These are phyloP conservation scores for Ploceus nigricollis DNA, from an alignment of 2,113 vertebrate genomes.

Conservation along the genomic window DNA sequence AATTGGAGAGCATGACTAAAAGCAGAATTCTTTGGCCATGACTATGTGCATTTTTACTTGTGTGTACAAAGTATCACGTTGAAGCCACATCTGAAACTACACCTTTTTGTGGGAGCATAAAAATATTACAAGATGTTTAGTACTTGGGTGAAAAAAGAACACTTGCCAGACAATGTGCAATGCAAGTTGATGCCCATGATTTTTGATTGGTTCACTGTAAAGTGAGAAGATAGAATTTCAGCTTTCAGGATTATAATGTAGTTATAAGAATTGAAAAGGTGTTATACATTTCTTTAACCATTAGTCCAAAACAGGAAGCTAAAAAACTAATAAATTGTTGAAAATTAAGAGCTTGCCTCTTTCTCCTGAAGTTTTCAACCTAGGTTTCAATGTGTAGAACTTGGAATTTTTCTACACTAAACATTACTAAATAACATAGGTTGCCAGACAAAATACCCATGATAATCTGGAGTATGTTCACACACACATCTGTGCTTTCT, in stretches of 20 bases:
- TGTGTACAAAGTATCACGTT: neutral
- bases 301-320: neutral
- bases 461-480: neutral
- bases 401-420: neutral
- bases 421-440: neutral
- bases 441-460: neutral
- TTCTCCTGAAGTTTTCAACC: neutral
- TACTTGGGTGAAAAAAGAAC: neutral
- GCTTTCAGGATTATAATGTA: neutral
- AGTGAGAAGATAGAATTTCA: neutral
- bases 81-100: neutral
- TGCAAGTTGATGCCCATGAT: neutral
- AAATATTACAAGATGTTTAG: neutral
- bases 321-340: neutral
- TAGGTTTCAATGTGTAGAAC: neutral
- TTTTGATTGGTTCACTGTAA: neutral
- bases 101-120: neutral
- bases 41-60: neutral
- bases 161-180: neutral
- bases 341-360: neutral
- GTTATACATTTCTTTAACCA: neutral
- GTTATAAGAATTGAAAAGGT: neutral
- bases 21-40: neutral
- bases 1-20: neutral
- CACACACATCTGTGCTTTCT: fast-evolving